Conservation (phyloP, 1,140 invertebrate genomes). For the Drosophila virilis region DNA sequence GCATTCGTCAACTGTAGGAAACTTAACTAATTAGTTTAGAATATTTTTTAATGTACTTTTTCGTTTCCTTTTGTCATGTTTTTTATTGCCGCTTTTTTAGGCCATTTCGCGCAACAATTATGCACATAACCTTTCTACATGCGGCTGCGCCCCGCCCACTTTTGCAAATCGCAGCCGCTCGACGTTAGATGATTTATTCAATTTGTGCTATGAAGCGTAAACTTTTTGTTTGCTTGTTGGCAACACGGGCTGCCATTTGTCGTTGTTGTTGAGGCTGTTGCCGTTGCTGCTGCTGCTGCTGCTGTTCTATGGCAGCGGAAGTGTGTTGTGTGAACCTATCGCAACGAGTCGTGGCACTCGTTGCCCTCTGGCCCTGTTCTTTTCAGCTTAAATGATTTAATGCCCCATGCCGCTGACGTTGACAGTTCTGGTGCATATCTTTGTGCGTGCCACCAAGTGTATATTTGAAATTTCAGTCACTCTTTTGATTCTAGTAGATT, state of each 20-base stretch:
- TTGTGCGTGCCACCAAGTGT: slow-evolving; percentile 3
- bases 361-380: slow-evolving; percentile 13
- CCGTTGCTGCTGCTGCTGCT: slow-evolving; percentile 11
- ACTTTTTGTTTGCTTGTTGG: slow-evolving; percentile 70
- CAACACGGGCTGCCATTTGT: slow-evolving; percentile 24
- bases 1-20: neutral
- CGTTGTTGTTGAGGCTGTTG: slow-evolving; percentile 12
- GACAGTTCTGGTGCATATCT: slow-evolving; percentile 34
- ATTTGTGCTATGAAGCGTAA: slow-evolving; percentile 79
- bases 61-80: neutral
- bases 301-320: slow-evolving; percentile 51
- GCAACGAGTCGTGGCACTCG: slow-evolving; percentile 26
- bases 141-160: slow-evolving; percentile 5
- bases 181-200: slow-evolving; percentile 77
- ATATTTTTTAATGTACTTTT: neutral
- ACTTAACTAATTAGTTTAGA: neutral
- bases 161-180: slow-evolving; percentile 33
- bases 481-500: neutral
- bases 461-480: neutral
- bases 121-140: slow-evolving; percentile 42
- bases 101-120: slow-evolving; percentile 69
- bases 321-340: slow-evolving; percentile 68
- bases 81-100: slow-evolving; percentile 46
- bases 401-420: slow-evolving; percentile 44
- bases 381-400: slow-evolving; percentile 49